phyloP scores from a whole-genome alignment of 2,888 invertebrate species.

The Colletes collaris region DNA sequence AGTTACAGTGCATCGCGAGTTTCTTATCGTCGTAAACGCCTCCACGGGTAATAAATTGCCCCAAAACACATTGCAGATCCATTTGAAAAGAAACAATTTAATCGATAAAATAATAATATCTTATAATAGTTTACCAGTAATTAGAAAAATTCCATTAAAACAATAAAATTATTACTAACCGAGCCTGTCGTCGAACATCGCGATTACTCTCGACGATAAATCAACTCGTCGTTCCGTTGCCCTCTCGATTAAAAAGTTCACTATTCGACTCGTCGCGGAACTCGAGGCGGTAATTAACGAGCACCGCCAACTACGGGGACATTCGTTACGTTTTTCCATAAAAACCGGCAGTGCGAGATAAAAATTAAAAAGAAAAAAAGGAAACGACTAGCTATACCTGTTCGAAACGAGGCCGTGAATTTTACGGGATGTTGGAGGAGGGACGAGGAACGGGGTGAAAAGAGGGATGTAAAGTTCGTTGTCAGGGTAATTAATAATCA shows the following conservation, averaged over 20 bases:
- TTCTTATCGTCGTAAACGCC: slow-evolving; percentile 45
- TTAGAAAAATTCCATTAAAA: slow-evolving; percentile 30
- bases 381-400: slow-evolving; percentile 20
- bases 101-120: slow-evolving; percentile 26
- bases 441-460: not conserved
- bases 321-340: slow-evolving; percentile 62
- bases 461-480: slow-evolving; percentile 47
- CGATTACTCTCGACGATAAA: slow-evolving; percentile 62
- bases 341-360: slow-evolving; percentile 45
- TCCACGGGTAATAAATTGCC: not conserved
- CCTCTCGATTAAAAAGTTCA: slow-evolving; percentile 59
- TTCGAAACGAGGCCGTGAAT: slow-evolving; percentile 64
- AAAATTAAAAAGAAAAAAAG: slow-evolving; percentile 25
- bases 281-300: slow-evolving; percentile 67
- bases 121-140: slow-evolving; percentile 29
- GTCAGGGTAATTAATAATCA: slow-evolving; percentile 71
- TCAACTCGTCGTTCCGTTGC: slow-evolving; percentile 38
- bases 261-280: slow-evolving; percentile 51
- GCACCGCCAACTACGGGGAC: slow-evolving; percentile 21
- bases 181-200: slow-evolving; percentile 34
- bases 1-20: slow-evolving; percentile 34
- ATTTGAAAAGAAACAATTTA: not conserved
- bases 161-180: slow-evolving; percentile 27
- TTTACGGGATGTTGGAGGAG: slow-evolving; percentile 23
- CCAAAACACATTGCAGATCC: no score